Conservation (phyloP, 2,113 vertebrate genomes). For the Phylloscopus trochiloides region DNA sequence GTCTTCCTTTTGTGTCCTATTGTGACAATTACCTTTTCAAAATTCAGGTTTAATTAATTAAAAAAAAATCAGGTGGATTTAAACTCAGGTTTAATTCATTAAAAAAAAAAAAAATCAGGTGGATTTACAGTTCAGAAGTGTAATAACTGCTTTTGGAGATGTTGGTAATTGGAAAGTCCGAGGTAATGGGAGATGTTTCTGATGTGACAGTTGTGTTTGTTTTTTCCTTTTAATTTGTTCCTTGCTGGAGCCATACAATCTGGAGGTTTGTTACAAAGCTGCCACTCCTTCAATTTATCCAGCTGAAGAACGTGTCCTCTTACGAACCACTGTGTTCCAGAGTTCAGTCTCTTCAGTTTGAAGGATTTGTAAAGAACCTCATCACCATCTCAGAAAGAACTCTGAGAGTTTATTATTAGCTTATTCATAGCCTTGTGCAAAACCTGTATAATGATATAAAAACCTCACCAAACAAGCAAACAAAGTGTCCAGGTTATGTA, state of each 20-base stretch:
- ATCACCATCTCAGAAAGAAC: neutral
- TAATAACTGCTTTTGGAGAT: neutral
- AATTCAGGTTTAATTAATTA: too few species aligned
- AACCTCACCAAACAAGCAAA: neutral
- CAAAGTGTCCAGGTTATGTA: neutral
- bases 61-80: too few species aligned
- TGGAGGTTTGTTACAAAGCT: conserved; percentile 1
- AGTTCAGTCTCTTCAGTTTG: neutral
- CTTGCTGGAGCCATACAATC: neutral
- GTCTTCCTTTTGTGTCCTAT: too few species aligned
- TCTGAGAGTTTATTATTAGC: neutral
- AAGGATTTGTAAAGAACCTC: neutral
- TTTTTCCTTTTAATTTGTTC: conserved; percentile 33
- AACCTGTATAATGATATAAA: neutral
- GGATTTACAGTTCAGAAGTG: neutral
- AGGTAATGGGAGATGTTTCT: neutral
- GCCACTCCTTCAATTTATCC: conserved; percentile 30
- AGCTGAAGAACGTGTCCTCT: neutral
- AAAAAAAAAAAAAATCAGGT: too few species aligned
- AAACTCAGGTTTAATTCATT: neutral
- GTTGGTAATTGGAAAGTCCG: neutral
- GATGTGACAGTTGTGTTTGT: neutral
- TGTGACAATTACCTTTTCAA: too few species aligned
- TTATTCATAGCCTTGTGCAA: neutral
- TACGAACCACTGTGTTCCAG: neutral